These are phyloP conservation scores for Vultur gryphus DNA, from an alignment of 2,797 vertebrate genomes.

Conservation along the genomic window DNA sequence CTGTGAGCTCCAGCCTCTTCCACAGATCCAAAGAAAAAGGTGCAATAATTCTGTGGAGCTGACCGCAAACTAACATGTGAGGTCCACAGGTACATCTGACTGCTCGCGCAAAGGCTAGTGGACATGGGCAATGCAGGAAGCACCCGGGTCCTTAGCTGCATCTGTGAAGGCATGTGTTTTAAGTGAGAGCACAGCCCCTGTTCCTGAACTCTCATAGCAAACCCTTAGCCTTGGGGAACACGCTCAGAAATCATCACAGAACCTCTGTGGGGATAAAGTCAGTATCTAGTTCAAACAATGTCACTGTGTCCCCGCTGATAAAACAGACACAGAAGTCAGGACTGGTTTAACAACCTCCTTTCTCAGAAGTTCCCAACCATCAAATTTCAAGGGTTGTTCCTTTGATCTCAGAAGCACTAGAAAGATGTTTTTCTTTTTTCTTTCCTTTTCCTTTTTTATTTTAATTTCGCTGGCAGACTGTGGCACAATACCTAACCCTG, in stretches of 20 bases:
- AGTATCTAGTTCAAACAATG: constrained; percentile 19
- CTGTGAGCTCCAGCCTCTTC: background rate
- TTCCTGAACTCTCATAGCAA: background rate
- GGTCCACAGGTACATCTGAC: background rate
- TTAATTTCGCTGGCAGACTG: background rate
- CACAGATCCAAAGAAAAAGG: background rate
- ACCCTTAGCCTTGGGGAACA: background rate
- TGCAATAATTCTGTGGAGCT: background rate
- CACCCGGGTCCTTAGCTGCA: background rate
- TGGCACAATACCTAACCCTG: background rate
- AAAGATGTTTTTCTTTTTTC: background rate
- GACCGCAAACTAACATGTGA: background rate
- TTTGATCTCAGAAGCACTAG: constrained; percentile 49
- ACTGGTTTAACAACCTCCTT: constrained; percentile 32
- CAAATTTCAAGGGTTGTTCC: constrained; percentile 44
- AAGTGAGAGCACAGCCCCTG: background rate
- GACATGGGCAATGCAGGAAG: background rate
- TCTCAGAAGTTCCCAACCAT: constrained; percentile 39
- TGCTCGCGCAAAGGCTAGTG: background rate
- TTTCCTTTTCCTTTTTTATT: background rate
- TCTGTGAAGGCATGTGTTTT: background rate
- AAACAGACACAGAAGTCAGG: constrained; percentile 24
- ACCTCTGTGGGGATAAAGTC: background rate
- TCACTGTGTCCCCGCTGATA: constrained; percentile 20
- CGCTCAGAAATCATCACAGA: background rate